phyloP scores from a whole-genome alignment of 2,113 vertebrate genomes.

The Psammodynastes pulverulentus region DNA sequence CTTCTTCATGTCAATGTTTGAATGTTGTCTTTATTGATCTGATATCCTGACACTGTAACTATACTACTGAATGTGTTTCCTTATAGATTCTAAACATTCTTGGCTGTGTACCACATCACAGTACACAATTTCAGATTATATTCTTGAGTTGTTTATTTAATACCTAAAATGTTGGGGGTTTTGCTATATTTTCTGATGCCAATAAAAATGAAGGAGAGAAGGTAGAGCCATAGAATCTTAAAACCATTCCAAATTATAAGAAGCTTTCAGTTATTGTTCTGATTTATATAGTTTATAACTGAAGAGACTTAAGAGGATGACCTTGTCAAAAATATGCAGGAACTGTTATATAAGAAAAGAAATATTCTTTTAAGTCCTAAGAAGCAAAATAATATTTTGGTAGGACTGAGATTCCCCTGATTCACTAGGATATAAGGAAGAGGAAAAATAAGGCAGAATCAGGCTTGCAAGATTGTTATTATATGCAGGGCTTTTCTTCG shows the following conservation, averaged over 20 bases:
- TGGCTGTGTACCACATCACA: not conserved
- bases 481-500: not conserved
- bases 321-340: too few species aligned
- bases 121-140: not conserved
- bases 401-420: not conserved
- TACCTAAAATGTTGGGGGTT: not conserved
- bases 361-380: not conserved
- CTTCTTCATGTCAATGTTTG: not conserved
- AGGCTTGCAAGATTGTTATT: not conserved
- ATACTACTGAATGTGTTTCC: not conserved
- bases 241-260: not conserved
- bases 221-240: not conserved
- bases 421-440: not conserved
- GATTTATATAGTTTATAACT: too few species aligned
- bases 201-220: not conserved
- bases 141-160: not conserved
- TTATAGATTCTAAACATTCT: not conserved
- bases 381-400: not conserved
- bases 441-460: not conserved
- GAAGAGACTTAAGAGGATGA: too few species aligned
- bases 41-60: not conserved
- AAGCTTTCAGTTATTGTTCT: too few species aligned
- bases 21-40: not conserved
- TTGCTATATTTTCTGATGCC: not conserved
- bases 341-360: too few species aligned